Evolutionary conservation across 1,140 invertebrate genomes (phyloP).

Genomic region (Tetragonula clypearis): DNA sequence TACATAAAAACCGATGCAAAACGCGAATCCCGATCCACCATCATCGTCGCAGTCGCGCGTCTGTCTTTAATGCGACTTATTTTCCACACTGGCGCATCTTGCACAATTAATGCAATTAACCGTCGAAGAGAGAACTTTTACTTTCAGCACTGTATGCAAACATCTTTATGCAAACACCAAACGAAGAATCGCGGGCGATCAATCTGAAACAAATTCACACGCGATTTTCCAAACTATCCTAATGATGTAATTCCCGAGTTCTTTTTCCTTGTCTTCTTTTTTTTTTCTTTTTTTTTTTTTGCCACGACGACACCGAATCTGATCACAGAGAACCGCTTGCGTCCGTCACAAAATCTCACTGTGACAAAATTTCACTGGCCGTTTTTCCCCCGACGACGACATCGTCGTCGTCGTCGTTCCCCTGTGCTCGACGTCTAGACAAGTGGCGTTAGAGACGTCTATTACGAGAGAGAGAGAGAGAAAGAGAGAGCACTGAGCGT

Average conservation of each 20-base stretch:
- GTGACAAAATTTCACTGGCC: background rate
- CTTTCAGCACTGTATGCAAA: background rate
- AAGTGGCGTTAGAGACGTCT: background rate
- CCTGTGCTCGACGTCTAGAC: background rate
- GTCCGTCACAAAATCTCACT: background rate
- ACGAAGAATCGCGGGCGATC: background rate
- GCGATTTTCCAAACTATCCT: background rate
- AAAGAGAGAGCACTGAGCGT: background rate
- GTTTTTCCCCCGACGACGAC: background rate
- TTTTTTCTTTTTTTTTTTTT: too few species aligned
- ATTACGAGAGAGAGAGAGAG: slow-evolving; percentile 12
- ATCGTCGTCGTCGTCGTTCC: too few species aligned
- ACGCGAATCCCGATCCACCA: background rate
- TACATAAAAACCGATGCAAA: background rate
- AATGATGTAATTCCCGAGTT: too few species aligned
- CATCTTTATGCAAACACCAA: background rate
- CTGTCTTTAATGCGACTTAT: background rate
- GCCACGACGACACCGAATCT: background rate
- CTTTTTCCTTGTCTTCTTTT: too few species aligned
- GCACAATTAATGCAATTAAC: background rate
- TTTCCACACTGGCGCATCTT: background rate
- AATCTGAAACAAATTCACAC: background rate
- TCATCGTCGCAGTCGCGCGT: background rate
- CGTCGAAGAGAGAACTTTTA: background rate
- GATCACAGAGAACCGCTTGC: background rate